Percentiles rank a stretch among this genome's conserved stretches.
These are phyloP conservation scores for Mercenaria mercenaria DNA, from an alignment of 1,140 invertebrate species.

Conservation along the genomic window DNA sequence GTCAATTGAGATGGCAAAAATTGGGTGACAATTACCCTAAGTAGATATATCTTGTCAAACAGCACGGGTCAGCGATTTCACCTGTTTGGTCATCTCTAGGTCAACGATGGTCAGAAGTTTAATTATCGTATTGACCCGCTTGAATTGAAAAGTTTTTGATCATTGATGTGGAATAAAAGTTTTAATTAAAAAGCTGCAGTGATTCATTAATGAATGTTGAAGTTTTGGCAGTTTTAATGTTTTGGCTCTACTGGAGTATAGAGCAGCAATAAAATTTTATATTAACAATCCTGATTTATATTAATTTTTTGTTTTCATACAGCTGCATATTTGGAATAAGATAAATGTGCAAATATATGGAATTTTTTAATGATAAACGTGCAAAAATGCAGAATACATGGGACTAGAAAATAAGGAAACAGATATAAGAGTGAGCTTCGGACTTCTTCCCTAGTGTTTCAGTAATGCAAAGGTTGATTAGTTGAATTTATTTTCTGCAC, in stretches of 20 bases:
- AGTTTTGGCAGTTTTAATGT: neutral
- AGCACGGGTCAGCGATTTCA: constrained; percentile 10
- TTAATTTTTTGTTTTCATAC: too few relatives aligned
- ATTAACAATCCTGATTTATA: too few relatives aligned
- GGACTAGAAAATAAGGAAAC: too few relatives aligned
- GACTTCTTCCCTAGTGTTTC: too few relatives aligned
- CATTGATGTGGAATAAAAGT: constrained; percentile 17
- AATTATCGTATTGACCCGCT: constrained; percentile 22
- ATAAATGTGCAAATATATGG: too few relatives aligned
- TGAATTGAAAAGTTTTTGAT: constrained; percentile 43
- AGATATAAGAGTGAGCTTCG: too few relatives aligned
- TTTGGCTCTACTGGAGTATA: neutral
- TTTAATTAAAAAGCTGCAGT: constrained; percentile 8
- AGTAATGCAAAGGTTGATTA: too few relatives aligned
- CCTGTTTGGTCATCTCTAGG: constrained; percentile 30
- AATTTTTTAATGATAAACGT: too few relatives aligned
- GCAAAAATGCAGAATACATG: too few relatives aligned
- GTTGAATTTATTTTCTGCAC: too few relatives aligned
- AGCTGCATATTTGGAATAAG: too few relatives aligned
- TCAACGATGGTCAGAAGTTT: constrained; percentile 37
- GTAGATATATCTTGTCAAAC: constrained; percentile 39
- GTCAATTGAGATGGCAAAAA: constrained; percentile 28
- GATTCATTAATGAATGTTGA: constrained; percentile 15
- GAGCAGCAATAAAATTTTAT: too few relatives aligned
- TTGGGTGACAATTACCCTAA: neutral